Percentiles rank a stretch among this genome's conserved stretches.
These are phyloP conservation scores for Amblyjoppa fuscipennis DNA, from an alignment of 2,888 invertebrate species.

Conservation along the genomic window DNA sequence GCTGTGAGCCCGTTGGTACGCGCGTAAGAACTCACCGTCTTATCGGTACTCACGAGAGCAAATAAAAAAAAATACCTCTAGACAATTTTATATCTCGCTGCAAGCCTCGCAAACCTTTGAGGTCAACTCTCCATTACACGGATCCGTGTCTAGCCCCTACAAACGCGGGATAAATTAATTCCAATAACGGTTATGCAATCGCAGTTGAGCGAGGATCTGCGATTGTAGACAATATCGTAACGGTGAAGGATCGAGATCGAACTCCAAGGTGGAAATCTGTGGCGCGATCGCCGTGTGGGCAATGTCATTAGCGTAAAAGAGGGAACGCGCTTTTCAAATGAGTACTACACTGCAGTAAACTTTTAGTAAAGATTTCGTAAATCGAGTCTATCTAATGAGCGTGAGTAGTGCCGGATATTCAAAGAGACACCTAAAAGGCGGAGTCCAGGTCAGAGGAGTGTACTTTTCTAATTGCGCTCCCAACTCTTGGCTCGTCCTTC, in stretches of 20 bases:
- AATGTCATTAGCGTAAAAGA: conserved; percentile 47
- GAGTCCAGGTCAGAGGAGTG: background rate
- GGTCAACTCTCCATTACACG: background rate
- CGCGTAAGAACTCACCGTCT: too few relatives aligned
- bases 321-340: conserved; percentile 17
- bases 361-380: background rate
- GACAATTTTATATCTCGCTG: too few relatives aligned
- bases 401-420: conserved; percentile 15
- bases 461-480: conserved; percentile 4
- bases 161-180: conserved; percentile 43
- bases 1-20: too few relatives aligned
- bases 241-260: conserved; percentile 7
- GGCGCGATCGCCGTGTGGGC: conserved; percentile 15
- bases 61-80: too few relatives aligned
- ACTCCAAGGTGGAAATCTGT: conserved; percentile 57
- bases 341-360: conserved; percentile 14
- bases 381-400: conserved; percentile 16
- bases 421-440: conserved; percentile 23
- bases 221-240: background rate
- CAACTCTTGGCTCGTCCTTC: background rate
- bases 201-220: conserved; percentile 1
- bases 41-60: too few relatives aligned
- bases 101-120: background rate
- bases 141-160: background rate
- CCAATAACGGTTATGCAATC: conserved; percentile 34